Evolutionary conservation across 2,888 invertebrate species (phyloP), one percentile per base, ranked within the genome.

Genomic region (Melieria omissa): DNA sequence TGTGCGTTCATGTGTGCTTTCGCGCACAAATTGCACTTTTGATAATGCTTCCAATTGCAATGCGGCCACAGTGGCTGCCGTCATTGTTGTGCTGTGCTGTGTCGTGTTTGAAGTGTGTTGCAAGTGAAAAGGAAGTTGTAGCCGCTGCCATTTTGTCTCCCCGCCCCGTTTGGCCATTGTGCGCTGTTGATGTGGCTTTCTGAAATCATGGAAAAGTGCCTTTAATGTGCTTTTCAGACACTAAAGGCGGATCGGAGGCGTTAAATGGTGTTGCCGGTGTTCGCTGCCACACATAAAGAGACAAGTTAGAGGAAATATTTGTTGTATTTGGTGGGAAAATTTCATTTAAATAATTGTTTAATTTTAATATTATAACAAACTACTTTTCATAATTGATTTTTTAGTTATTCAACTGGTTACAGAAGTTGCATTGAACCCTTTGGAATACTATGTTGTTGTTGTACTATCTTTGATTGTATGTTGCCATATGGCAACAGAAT

Each of bases 41-140:
- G 75, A 75, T 76, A 77, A 75, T 73, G 71, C 76, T 73, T 76
- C 72, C 74, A 75, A 76, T 76, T 75, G 76, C 74, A 70, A 65
- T 41, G 58, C 57, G 65, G 69, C 69, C 29, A 49, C 41, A 42
- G 57, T 73, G 58, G 72, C 71, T 65, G 65, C 73, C 68, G 65
- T 70, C 60, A 75, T 71, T 74, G 62, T 69, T 69, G 61, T 68
- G 61, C 44, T 60, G 60, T 29, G 29, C 29, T 60, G 60, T 29
- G 29, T 3, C 12, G 12, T 52, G 8, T 69, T 70, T 70, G 57
- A 58, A 70, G 63, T 63, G 52, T 52, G 70, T 61, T 65, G 65
- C 65, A 65, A 65, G 61, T 71, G 61, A 71, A 71, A 71, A 71
- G 71, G 71, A 71, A 71, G 65, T 71, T 71, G 41, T 52, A 58